Conservation (phyloP, 2,888 invertebrate genomes). For the Diadegma fenestrale region DNA sequence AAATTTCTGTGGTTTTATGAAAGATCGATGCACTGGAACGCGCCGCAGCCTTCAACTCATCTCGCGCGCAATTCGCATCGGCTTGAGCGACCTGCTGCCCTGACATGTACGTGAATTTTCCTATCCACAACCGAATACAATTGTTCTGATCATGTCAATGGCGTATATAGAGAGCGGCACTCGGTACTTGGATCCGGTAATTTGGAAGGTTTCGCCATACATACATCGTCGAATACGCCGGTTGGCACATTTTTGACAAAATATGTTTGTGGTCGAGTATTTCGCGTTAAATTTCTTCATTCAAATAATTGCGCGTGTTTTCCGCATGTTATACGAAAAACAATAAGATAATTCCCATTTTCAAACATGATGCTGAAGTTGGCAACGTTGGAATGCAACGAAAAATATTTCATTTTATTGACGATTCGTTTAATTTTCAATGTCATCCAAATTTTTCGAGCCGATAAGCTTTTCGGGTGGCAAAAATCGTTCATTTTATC, state of each 20-base stretch:
- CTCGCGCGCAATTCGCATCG: neutral
- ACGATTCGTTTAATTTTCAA: no score
- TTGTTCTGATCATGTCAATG: neutral
- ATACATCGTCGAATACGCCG: neutral
- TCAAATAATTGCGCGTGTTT: neutral
- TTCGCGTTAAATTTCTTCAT: neutral
- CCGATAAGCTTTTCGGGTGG: no score
- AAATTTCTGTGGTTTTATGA: constrained; percentile 69
- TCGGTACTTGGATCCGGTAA: neutral
- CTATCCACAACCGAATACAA: neutral
- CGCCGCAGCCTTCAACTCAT: constrained; percentile 39
- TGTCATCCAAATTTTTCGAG: no score
- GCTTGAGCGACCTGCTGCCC: neutral
- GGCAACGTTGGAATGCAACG: no score
- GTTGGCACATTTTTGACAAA: neutral
- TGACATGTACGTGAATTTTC: constrained; percentile 4
- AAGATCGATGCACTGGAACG: constrained; percentile 71
- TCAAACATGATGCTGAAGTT: no score
- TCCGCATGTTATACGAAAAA: neutral
- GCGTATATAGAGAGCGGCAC: neutral
- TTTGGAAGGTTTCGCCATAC: neutral
- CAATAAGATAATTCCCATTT: neutral
- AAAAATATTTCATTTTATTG: no score
- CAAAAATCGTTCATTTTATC: no score
- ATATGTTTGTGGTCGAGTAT: neutral